Base-by-base conservation (phyloP, 1,140 invertebrate genomes). In the Drosophila auraria region DNA sequence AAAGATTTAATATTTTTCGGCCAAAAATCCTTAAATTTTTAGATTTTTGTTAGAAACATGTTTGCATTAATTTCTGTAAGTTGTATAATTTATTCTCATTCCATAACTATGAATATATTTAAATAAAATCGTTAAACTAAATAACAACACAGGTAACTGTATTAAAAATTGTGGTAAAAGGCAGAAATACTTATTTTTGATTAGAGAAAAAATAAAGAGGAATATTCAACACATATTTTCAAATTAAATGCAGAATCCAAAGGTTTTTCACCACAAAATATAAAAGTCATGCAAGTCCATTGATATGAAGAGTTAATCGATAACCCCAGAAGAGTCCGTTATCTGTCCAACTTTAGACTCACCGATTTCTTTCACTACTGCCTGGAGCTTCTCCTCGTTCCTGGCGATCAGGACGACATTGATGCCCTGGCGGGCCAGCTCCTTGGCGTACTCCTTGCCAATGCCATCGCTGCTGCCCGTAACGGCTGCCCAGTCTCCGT, bases 401-500 rank as follows among this genome's bases (percentile, higher is more conserved):
- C 97, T 94, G 83, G 97, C 98, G 49, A 99, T 96, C 12, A 99
- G 94, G 20, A 98, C 95, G 9, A 99, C 93, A 93, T 97, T 98
- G 50, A 98, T 92, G 0, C 96, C 96, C 75, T 95, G 94, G 15
- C 94, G 94, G 1, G 97, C 97, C 74, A 99, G 93, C 93, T 98
- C 96, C 80, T 95, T 93, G 17, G 97, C 97, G 93, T 98, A 99
- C 33, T 97, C 96, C 93, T 96, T 97, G 14, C 98, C 98, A 86
- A 99, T 98, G 5, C 98, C 98, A 94, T 98, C 97, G n/a, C 97
- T 98, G 45, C 96, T 96, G n/a, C 98, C 98, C 6, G 98, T 99
- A 14, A 99, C 95, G 61, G 97, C 87, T 4, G 90, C 90, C 90
- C 90, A 92, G 9, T 38, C 33, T 0, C 90, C 90, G 30, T 50